Evolutionary conservation across 1,140 invertebrate species (phyloP).

Genomic region (Calephelis nemesis): DNA sequence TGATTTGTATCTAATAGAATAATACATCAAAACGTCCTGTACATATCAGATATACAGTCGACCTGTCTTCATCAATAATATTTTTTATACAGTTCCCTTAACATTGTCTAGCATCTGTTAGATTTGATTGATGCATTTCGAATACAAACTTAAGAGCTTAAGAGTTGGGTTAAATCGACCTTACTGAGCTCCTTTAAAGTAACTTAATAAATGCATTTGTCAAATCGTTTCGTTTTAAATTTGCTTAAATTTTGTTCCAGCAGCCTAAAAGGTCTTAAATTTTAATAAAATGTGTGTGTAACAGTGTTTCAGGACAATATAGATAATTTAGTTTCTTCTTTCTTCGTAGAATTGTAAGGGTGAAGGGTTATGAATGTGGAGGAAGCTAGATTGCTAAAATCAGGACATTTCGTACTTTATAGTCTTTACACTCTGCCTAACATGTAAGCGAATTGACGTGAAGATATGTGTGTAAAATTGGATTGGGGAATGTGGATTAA

Average conservation of each 20-base stretch:
- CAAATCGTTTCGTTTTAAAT: not conserved
- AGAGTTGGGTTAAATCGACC: conserved; percentile 34
- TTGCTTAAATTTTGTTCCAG: not conserved
- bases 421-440: too few relatives aligned
- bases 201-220: not conserved
- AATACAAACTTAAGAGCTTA: conserved; percentile 40
- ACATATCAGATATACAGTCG: conserved; percentile 52
- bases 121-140: conserved; percentile 61
- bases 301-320: too few relatives aligned
- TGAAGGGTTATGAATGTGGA: too few relatives aligned
- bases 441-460: too few relatives aligned
- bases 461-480: too few relatives aligned
- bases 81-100: conserved; percentile 53
- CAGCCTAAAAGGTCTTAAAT: not conserved
- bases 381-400: too few relatives aligned
- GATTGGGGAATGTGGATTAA: too few relatives aligned
- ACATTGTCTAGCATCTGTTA: conserved; percentile 52
- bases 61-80: conserved; percentile 74
- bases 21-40: conserved; percentile 57
- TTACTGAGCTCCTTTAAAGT: conserved; percentile 11
- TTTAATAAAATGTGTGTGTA: too few relatives aligned
- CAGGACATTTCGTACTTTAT: too few relatives aligned
- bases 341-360: too few relatives aligned
- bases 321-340: too few relatives aligned
- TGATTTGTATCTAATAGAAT: conserved; percentile 63